These are phyloP conservation scores for Sphinx pinastri DNA, from an alignment of 2,888 invertebrate species.

Conservation along the genomic window DNA sequence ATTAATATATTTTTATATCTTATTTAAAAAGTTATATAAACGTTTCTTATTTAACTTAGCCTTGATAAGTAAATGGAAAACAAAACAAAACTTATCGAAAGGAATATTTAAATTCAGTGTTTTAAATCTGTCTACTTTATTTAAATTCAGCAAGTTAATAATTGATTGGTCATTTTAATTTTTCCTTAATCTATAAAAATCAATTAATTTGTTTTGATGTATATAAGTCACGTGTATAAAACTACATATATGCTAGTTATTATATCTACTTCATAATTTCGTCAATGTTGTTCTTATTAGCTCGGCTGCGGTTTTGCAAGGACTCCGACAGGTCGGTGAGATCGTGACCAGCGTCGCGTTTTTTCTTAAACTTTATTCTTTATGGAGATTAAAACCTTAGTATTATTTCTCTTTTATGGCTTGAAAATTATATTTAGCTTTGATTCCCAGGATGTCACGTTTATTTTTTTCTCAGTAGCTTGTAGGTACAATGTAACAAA, in stretches of 20 bases:
- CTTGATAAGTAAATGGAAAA: constrained; percentile 5
- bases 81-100: not conserved
- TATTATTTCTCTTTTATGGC: no score
- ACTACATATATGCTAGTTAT: not conserved
- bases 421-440: not conserved
- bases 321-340: constrained; percentile 4
- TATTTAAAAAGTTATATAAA: not conserved
- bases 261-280: not conserved
- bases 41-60: not conserved
- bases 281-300: constrained; percentile 6
- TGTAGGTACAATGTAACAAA: no score
- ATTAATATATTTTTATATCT: not conserved
- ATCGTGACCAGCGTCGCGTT: not conserved
- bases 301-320: not conserved
- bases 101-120: not conserved
- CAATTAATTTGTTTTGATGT: not conserved
- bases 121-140: no score
- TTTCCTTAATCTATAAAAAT: not conserved
- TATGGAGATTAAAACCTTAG: not conserved
- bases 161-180: not conserved
- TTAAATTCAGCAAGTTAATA: no score
- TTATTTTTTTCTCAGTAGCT: no score
- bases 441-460: not conserved
- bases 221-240: no score
- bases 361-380: constrained; percentile 9